Percentiles rank a stretch among this genome's conserved stretches.
These are phyloP conservation scores for Hydrozoanthus gracilis DNA, from an alignment of 92 coral and sea anemone genomes.

Conservation along the genomic window DNA sequence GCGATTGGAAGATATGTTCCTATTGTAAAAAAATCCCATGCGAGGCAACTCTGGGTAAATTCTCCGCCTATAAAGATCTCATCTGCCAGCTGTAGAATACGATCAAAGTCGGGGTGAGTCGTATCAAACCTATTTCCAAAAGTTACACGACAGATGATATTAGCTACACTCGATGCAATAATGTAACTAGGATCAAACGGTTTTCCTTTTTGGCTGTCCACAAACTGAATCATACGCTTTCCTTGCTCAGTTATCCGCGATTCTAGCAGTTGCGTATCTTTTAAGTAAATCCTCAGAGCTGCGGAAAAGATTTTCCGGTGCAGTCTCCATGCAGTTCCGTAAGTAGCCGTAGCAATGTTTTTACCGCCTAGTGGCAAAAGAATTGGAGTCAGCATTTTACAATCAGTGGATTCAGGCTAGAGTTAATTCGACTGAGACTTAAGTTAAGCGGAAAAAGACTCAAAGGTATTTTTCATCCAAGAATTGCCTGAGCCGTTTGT, in stretches of 20 bases:
- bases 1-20: neutral
- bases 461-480: too few relatives aligned
- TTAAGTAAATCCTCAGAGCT: slow-evolving; percentile 6
- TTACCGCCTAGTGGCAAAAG: neutral
- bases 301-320: neutral
- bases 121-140: neutral
- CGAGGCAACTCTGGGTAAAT: neutral
- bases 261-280: neutral
- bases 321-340: neutral
- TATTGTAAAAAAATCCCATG: neutral
- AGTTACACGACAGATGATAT: neutral
- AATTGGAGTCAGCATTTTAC: too few relatives aligned
- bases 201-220: neutral
- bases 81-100: neutral
- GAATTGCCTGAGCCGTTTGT: too few relatives aligned
- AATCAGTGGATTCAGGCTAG: too few relatives aligned
- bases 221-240: neutral
- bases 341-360: neutral
- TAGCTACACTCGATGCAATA: neutral
- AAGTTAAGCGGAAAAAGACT: too few relatives aligned
- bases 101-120: neutral
- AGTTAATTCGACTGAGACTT: too few relatives aligned
- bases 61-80: neutral
- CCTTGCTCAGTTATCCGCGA: neutral
- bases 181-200: neutral